phyloP scores from a whole-genome alignment of 2,797 vertebrate species.

The Sebastolobus alascanus region DNA sequence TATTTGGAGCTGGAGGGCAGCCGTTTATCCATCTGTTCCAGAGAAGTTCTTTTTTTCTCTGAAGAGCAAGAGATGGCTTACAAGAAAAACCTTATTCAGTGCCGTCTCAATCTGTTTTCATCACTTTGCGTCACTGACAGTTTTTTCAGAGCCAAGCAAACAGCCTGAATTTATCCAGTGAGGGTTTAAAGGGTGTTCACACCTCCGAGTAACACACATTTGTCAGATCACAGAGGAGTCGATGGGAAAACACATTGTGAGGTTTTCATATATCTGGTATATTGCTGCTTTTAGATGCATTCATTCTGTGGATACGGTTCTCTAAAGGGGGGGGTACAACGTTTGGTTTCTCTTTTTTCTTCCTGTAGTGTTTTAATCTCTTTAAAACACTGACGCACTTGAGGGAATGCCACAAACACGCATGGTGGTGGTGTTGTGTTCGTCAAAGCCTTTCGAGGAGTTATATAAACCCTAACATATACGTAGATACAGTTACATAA shows the following conservation, averaged over 20 bases:
- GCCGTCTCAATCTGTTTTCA: neutral
- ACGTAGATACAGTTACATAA: conserved; percentile 52
- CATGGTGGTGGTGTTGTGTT: conserved; percentile 8
- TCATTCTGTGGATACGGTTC: neutral
- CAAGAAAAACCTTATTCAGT: neutral
- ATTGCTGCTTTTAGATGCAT: neutral
- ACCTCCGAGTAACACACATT: neutral
- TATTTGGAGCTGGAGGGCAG: conserved; percentile 6
- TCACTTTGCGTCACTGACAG: neutral
- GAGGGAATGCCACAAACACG: conserved; percentile 3
- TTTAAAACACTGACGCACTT: conserved; percentile 4
- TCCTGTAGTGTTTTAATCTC: neutral
- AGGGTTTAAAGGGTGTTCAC: neutral
- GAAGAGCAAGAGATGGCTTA: neutral
- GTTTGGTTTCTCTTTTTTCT: neutral
- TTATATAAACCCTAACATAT: conserved; percentile 59
- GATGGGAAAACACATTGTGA: neutral
- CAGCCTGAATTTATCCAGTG: neutral
- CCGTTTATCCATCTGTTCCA: conserved; percentile 21
- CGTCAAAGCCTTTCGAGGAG: neutral
- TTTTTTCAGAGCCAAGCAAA: conserved; percentile 5
- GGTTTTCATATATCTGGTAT: neutral
- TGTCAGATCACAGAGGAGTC: neutral
- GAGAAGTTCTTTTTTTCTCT: neutral
- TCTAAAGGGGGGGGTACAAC: no score